These are phyloP conservation scores for Aradophagus sp. DNA, from an alignment of 1,140 invertebrate genomes.

Conservation along the genomic window DNA sequence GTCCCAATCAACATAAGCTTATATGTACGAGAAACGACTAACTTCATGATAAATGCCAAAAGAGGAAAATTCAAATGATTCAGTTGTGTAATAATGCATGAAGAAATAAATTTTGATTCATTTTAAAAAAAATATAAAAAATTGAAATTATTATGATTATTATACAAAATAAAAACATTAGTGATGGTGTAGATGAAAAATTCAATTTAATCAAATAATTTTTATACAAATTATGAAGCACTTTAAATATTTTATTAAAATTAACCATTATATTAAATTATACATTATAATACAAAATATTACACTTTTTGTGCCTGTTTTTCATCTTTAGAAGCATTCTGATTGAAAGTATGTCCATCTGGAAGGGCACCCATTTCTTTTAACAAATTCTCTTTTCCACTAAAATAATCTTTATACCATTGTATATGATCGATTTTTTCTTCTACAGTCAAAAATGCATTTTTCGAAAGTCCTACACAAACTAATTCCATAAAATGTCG, in stretches of 20 bases:
- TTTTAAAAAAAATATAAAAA: too few species aligned
- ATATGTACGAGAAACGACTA: too few species aligned
- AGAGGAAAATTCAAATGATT: too few species aligned
- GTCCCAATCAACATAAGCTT: too few species aligned
- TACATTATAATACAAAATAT: background rate
- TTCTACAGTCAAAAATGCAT: constrained; percentile 90
- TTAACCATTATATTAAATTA: background rate
- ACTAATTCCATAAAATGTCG: constrained; percentile 98
- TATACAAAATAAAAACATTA: too few species aligned
- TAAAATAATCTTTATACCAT: constrained; percentile 96
- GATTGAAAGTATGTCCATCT: constrained; percentile 19
- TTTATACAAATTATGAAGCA: too few species aligned
- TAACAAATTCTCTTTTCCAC: constrained; percentile 84
- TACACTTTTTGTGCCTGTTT: background rate
- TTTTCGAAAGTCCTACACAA: constrained; percentile 94
- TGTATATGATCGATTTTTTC: constrained; percentile 93
- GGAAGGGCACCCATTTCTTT: constrained; percentile 77
- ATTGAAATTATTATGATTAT: too few species aligned
- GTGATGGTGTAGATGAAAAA: too few species aligned
- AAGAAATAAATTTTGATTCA: too few species aligned
- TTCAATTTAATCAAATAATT: too few species aligned
- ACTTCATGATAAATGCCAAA: too few species aligned
- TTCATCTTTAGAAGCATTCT: background rate
- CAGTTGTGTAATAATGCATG: too few species aligned
- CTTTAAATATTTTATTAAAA: background rate